These are phyloP conservation scores for Cryptus armator DNA, from an alignment of 2,888 invertebrate species.

Conservation along the genomic window DNA sequence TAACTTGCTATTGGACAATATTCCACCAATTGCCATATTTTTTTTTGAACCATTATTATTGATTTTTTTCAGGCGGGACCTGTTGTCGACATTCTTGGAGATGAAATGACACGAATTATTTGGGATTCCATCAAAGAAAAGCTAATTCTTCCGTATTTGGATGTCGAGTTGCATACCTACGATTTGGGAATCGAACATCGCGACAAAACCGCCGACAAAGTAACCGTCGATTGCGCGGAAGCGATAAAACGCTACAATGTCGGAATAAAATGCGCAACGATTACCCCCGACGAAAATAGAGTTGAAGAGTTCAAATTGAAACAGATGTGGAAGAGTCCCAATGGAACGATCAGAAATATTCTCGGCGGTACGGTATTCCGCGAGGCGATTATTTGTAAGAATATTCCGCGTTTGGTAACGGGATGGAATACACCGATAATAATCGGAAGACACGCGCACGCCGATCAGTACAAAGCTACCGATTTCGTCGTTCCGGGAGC, in stretches of 20 bases:
- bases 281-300: slow-evolving; percentile 98
- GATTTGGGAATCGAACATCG: slow-evolving; percentile 98
- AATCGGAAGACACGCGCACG: slow-evolving; percentile 99
- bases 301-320: slow-evolving; percentile 96
- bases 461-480: slow-evolving; percentile 98
- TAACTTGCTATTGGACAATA: neutral
- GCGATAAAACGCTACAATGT: slow-evolving; percentile 99
- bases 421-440: slow-evolving; percentile 99
- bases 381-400: slow-evolving; percentile 95
- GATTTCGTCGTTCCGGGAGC: slow-evolving; percentile 97
- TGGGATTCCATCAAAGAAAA: slow-evolving; percentile 99
- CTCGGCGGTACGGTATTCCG: slow-evolving; percentile 94
- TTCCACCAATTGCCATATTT: neutral
- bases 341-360: slow-evolving; percentile 95
- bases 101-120: slow-evolving; percentile 98
- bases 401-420: slow-evolving; percentile 97
- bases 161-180: slow-evolving; percentile 96
- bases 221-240: slow-evolving; percentile 98
- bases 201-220: slow-evolving; percentile 97
- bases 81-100: slow-evolving; percentile 96
- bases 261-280: slow-evolving; percentile 99
- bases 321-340: slow-evolving; percentile 96
- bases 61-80: slow-evolving; percentile 89
- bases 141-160: slow-evolving; percentile 97
- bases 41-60: slow-evolving; percentile 16